These are phyloP conservation scores for Matsumyia berberina DNA, from an alignment of 2,888 invertebrate species.

Conservation along the genomic window DNA sequence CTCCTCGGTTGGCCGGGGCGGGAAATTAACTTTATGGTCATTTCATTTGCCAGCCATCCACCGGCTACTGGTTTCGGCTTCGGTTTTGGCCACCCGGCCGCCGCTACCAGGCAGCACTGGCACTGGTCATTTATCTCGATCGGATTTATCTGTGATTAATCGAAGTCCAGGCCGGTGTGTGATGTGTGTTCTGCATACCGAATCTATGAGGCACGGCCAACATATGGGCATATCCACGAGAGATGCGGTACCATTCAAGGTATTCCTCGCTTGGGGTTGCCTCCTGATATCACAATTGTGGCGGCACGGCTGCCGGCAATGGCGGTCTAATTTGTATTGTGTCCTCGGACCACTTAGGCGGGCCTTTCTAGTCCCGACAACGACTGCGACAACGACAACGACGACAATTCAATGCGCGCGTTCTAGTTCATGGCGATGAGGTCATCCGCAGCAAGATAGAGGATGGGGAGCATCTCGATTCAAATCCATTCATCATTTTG, in stretches of 20 bases:
- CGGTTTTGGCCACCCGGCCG: constrained; percentile 64
- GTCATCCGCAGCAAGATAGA: constrained; percentile 51
- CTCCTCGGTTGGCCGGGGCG: constrained; percentile 30
- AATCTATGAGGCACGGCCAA: constrained; percentile 52
- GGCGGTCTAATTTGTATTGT: constrained; percentile 75
- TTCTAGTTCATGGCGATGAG: constrained; percentile 65
- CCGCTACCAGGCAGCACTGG: constrained; percentile 20
- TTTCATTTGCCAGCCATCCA: constrained; percentile 61
- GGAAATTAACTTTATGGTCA: constrained; percentile 74
- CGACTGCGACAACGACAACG: constrained; percentile 11
- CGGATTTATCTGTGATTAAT: constrained; percentile 78
- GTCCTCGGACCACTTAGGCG: constrained; percentile 69
- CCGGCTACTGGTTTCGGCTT: constrained; percentile 59
- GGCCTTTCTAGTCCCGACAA: constrained; percentile 32
- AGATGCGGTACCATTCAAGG: constrained; percentile 72
- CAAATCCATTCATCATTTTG: constrained; percentile 77
- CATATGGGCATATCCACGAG: constrained; percentile 62
- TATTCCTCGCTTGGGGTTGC: background rate
- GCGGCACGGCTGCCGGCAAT: constrained; percentile 28
- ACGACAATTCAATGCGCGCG: constrained; percentile 66
- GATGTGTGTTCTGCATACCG: constrained; percentile 75
- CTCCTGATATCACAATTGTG: constrained; percentile 67
- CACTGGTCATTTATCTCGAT: constrained; percentile 77
- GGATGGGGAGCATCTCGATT: constrained; percentile 52
- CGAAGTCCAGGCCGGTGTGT: constrained; percentile 68